Evolutionary conservation across 2,113 vertebrate genomes (phyloP).

Genomic region (Pteronura brasiliensis): DNA sequence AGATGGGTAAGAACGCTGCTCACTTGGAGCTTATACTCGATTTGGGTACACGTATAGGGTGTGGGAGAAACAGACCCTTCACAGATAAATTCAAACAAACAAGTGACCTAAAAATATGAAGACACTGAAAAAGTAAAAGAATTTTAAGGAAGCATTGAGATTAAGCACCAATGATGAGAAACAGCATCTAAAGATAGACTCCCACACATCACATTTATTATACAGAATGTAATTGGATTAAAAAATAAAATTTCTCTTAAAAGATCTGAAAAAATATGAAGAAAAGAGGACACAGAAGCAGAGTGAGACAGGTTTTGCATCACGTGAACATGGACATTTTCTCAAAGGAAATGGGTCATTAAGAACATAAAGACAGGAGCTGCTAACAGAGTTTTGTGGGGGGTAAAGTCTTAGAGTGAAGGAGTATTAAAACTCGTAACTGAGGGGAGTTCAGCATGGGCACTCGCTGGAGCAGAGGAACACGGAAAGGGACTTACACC

Average conservation of each 20-base stretch:
- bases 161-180: background rate
- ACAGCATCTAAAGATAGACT: background rate
- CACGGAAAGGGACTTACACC: background rate
- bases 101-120: background rate
- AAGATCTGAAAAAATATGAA: background rate
- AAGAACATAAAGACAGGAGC: background rate
- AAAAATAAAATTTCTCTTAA: background rate
- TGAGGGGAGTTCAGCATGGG: background rate
- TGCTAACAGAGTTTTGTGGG: background rate
- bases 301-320: background rate
- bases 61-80: background rate
- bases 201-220: background rate
- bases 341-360: background rate
- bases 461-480: background rate
- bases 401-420: background rate
- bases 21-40: background rate
- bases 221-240: background rate
- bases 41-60: fast-evolving
- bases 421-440: no score
- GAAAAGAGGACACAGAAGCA: background rate
- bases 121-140: background rate
- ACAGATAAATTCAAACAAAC: background rate
- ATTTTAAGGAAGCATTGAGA: background rate
- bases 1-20: background rate
- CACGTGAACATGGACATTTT: background rate